These are phyloP conservation scores for Balaenoptera acutorostrata DNA, from an alignment of 2,113 vertebrate genomes.

Conservation along the genomic window DNA sequence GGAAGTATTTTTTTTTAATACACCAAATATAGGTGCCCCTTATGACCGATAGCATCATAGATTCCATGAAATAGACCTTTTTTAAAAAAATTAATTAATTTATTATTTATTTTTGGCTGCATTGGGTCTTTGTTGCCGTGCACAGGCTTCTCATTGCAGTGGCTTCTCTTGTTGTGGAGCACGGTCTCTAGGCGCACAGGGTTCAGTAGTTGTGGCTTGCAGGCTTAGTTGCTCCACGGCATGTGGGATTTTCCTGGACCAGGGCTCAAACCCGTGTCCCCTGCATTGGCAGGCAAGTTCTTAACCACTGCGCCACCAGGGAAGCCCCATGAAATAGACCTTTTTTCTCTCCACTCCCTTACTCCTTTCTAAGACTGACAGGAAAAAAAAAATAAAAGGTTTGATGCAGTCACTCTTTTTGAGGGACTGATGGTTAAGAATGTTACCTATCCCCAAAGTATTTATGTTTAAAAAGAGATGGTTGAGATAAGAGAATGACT, in stretches of 20 bases:
- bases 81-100: neutral
- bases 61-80: neutral
- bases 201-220: too few relatives aligned
- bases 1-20: neutral
- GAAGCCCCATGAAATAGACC: neutral
- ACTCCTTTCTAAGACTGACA: neutral
- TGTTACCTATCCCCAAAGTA: neutral
- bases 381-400: neutral
- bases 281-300: too few relatives aligned
- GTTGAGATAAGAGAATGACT: neutral
- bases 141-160: too few relatives aligned
- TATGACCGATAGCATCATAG: neutral
- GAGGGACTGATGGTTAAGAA: neutral
- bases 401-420: neutral
- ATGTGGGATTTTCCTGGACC: too few relatives aligned
- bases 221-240: too few relatives aligned
- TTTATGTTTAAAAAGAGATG: neutral
- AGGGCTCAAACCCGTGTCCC: too few relatives aligned
- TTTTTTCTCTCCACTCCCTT: neutral
- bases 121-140: too few relatives aligned
- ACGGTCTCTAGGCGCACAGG: too few relatives aligned
- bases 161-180: too few relatives aligned
- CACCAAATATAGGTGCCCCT: neutral
- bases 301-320: too few relatives aligned
- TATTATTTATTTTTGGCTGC: too few relatives aligned